A percentile compares a stretch with the other conserved stretches of the same genome.
These are phyloP conservation scores for Mycteria americana DNA, from an alignment of 2,797 vertebrate genomes.

Conservation along the genomic window DNA sequence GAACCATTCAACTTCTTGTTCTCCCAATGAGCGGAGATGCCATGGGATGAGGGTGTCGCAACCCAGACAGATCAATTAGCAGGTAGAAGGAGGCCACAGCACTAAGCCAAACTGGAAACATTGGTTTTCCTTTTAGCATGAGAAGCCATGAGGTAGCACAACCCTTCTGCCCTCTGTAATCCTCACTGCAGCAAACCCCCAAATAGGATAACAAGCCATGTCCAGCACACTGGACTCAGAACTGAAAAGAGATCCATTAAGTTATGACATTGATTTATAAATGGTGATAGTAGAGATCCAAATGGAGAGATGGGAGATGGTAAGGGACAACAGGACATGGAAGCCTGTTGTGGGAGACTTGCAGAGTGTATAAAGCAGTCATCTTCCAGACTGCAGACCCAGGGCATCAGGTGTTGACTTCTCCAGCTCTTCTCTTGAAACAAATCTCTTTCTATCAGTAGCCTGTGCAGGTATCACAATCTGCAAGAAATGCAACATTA, in stretches of 20 bases:
- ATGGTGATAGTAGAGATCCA: background rate
- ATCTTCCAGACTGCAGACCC: background rate
- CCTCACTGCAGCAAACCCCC: background rate
- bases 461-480: background rate
- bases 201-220: background rate
- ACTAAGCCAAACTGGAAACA: background rate
- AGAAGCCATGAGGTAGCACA: background rate
- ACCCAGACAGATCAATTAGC: background rate
- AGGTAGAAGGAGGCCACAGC: background rate
- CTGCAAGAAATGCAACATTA: background rate
- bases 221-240: background rate
- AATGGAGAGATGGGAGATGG: background rate
- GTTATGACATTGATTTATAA: background rate
- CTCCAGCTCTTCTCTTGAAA: background rate
- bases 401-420: background rate
- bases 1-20: background rate
- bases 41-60: background rate
- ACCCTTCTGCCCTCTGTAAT: background rate
- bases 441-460: too few species aligned
- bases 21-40: background rate
- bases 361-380: background rate
- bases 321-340: too few species aligned
- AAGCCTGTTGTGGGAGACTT: background rate
- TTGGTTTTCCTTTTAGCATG: background rate
- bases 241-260: background rate